These are phyloP conservation scores for Seriola quinqueradiata DNA, from an alignment of 2,113 vertebrate species.

Conservation along the genomic window DNA sequence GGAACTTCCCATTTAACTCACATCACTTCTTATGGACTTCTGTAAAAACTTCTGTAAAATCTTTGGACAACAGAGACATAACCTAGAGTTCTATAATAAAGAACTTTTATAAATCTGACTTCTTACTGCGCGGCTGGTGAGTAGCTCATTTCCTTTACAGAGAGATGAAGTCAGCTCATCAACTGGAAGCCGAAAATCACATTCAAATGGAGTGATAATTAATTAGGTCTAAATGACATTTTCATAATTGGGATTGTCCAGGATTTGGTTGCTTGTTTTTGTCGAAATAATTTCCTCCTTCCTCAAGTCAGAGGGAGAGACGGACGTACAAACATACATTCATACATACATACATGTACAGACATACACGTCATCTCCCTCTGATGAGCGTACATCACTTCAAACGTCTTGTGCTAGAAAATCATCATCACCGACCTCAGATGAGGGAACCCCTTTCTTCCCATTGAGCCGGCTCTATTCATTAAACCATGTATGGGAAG, in stretches of 20 bases:
- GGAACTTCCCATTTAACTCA: constrained; percentile 8
- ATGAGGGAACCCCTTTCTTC: constrained; percentile 40
- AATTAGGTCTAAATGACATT: constrained; percentile 41
- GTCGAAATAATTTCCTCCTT: not conserved
- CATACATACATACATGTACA: too few species aligned
- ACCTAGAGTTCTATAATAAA: not conserved
- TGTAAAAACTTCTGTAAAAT: not conserved
- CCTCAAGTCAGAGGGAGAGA: not conserved
- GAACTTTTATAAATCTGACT: not conserved
- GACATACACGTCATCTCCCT: not conserved
- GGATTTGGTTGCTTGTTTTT: constrained; percentile 13
- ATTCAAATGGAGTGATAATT: constrained; percentile 40
- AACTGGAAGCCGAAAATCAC: constrained; percentile 20
- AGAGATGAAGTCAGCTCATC: constrained; percentile 29
- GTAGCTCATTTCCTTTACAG: constrained; percentile 31
- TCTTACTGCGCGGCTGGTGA: not conserved
- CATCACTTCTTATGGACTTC: not conserved
- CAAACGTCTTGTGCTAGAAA: not conserved
- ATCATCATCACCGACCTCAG: not conserved
- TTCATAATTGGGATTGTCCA: constrained; percentile 31
- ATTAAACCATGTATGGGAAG: constrained; percentile 51
- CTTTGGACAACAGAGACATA: not conserved
- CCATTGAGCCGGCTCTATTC: constrained; percentile 11
- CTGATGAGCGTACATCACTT: not conserved
- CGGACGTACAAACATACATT: not conserved